These are phyloP conservation scores for Abrostola triplasia DNA, from an alignment of 2,888 invertebrate species.

Conservation along the genomic window DNA sequence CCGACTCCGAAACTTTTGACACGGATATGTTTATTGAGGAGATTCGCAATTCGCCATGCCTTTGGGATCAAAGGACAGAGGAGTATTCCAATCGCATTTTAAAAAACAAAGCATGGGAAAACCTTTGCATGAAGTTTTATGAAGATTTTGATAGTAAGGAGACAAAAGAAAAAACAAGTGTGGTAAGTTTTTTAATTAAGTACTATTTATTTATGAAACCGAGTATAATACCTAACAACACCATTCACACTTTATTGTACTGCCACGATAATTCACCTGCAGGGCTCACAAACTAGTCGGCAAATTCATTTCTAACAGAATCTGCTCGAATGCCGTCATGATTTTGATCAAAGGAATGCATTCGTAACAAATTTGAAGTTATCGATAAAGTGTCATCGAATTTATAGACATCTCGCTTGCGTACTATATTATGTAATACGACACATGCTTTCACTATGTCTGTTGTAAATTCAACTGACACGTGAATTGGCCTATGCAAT, in stretches of 20 bases:
- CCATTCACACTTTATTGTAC: conserved; percentile 40
- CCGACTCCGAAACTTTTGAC: conserved; percentile 31
- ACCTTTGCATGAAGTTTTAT: conserved; percentile 35
- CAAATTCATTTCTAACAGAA: conserved; percentile 44
- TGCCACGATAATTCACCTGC: conserved; percentile 43
- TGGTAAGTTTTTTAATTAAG: conserved; percentile 36
- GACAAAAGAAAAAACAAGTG: conserved; percentile 33
- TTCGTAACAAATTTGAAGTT: conserved; percentile 36
- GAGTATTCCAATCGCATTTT: conserved; percentile 32
- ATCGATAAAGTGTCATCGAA: conserved; percentile 15
- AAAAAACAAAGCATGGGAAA: conserved; percentile 40
- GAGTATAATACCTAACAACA: conserved; percentile 33
- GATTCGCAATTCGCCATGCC: conserved; percentile 34
- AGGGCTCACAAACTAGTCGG: conserved; percentile 38
- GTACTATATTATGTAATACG: conserved; percentile 23
- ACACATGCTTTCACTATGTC: too few relatives aligned
- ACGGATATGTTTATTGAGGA: conserved; percentile 38
- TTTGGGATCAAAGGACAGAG: conserved; percentile 37
- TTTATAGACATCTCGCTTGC: conserved; percentile 25
- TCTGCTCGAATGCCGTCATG: conserved; percentile 39
- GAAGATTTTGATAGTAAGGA: conserved; percentile 29
- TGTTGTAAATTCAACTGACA: too few relatives aligned
- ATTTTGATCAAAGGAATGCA: conserved; percentile 40
- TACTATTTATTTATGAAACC: conserved; percentile 37
- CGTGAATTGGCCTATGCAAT: too few relatives aligned